A percentile compares a stretch with the other conserved stretches of the same genome.
Conservation (phyloP, 2,888 invertebrate genomes). For the Hermaeophaga mercurialis region DNA sequence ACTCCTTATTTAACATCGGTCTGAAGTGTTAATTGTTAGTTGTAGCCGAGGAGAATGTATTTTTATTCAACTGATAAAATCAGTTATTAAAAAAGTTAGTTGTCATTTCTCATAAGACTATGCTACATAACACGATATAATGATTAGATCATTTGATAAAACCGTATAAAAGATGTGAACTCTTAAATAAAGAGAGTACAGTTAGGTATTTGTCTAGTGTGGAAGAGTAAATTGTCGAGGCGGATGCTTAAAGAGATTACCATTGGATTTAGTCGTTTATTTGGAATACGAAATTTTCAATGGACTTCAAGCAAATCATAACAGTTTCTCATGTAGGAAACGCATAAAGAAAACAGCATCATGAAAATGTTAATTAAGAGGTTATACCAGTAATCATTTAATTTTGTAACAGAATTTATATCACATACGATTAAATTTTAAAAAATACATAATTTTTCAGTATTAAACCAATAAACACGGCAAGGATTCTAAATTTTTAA, state of each 20-base stretch:
- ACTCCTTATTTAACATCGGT: conserved; percentile 1
- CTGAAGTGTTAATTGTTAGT: conserved; percentile 22
- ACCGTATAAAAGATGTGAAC: conserved; percentile 22
- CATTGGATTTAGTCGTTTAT: not conserved
- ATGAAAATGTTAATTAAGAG: too few relatives aligned
- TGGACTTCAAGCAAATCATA: too few relatives aligned
- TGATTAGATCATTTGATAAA: conserved; percentile 23
- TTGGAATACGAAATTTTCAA: too few relatives aligned
- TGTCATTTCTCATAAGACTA: conserved; percentile 25
- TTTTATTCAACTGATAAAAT: conserved; percentile 19
- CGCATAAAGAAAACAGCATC: too few relatives aligned
- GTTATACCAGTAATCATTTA: too few relatives aligned
- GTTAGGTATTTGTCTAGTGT: conserved; percentile 20
- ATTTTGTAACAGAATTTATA: too few relatives aligned
- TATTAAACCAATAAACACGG: too few relatives aligned
- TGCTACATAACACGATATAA: conserved; percentile 25
- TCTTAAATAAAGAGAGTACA: conserved; percentile 18
- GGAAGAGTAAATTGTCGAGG: not conserved
- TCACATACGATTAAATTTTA: too few relatives aligned
- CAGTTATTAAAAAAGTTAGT: conserved; percentile 25
- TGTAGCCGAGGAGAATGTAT: conserved; percentile 14
- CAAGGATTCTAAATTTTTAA: too few relatives aligned
- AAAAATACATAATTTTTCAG: too few relatives aligned
- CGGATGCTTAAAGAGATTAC: not conserved
- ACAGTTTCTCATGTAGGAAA: too few relatives aligned